Evolutionary conservation across 2,113 vertebrate genomes (phyloP), one percentile per base, ranked within the genome.

Genomic region (Daubentonia madagascariensis): DNA sequence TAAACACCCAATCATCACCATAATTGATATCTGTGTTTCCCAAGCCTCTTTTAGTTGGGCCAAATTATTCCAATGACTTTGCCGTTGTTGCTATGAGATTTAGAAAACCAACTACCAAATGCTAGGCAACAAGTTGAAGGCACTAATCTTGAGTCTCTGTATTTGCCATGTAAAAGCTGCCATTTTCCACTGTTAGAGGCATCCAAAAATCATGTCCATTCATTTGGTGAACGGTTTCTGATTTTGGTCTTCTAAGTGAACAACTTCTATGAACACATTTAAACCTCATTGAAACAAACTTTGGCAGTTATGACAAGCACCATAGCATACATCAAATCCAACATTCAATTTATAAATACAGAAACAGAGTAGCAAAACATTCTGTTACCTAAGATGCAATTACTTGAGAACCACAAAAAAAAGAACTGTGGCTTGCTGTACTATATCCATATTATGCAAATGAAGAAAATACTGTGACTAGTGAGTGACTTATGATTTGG

Each of bases 241-340:
- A 91, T 59, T 89, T 97, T 89, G 6, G n/a, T 73, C 81, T 63
- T 92, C 45, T 79, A 70, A 91, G 54, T 59, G 68, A 37, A 72
- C 22, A 23, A 17, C 22, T 72, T 72, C 96, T 85, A 86, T 73
- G 25, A 96, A 75, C 72, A 84, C 28, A 50, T 96, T 95, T 87
- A 91, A 57, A 76, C 13, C 93, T 16, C 52, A 97, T 81, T 91
- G 23, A 89, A 68, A 89, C 52, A 94, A 92, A 87, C 30, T 10
- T 94, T 87, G 25, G 14, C 45, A 94, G 68, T 5, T 84, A 61
- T 32, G 22, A 78, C 23, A 78, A 75, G 80, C 10, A 93, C 8
- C 25, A 94, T n/a, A 67, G 32, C n/a, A 59, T 63, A 54, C 18
- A 93, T 45, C 65, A 91, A 80, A 86, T 37, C 63, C 52, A 91